Conservation (phyloP, 2,888 invertebrate species). For the Rhingia rostrata region DNA sequence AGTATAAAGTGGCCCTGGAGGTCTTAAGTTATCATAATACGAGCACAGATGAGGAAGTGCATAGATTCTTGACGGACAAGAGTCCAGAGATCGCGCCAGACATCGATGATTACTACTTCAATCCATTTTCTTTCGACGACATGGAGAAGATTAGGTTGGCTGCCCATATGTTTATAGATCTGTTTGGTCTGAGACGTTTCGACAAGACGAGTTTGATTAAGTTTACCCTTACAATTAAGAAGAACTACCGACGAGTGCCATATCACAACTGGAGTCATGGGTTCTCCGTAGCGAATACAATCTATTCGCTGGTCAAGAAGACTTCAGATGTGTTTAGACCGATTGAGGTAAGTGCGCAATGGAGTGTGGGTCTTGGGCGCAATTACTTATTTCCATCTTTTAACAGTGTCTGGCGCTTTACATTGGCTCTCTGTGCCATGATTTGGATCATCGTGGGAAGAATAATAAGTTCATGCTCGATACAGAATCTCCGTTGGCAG, state of each 20-base stretch:
- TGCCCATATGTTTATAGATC: constrained; percentile 89
- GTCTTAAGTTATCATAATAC: constrained; percentile 93
- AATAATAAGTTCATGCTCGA: constrained; percentile 94
- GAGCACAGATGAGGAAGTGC: constrained; percentile 89
- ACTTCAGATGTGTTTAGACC: constrained; percentile 84
- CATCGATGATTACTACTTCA: constrained; percentile 87
- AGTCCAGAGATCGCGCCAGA: constrained; percentile 78
- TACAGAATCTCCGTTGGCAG: constrained; percentile 91
- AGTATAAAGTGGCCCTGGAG: constrained; percentile 91
- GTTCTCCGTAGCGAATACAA: constrained; percentile 93
- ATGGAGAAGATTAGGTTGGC: constrained; percentile 89
- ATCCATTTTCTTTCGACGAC: constrained; percentile 88
- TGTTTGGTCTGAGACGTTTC: constrained; percentile 87
- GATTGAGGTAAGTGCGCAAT: constrained; percentile 84
- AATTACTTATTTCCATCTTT: neutral
- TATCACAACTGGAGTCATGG: constrained; percentile 96
- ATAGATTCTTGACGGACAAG: constrained; percentile 76
- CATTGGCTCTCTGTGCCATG: constrained; percentile 92
- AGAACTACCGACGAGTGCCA: constrained; percentile 92
- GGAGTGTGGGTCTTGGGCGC: constrained; percentile 47
- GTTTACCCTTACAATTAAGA: constrained; percentile 91
- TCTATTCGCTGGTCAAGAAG: constrained; percentile 89
- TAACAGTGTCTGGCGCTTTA: constrained; percentile 88
- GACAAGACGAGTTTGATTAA: constrained; percentile 87
- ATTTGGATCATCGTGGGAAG: constrained; percentile 93